Percentiles rank a stretch among this genome's conserved stretches.
Conservation (phyloP, 2,113 vertebrate genomes). For the Mustela nigripes region DNA sequence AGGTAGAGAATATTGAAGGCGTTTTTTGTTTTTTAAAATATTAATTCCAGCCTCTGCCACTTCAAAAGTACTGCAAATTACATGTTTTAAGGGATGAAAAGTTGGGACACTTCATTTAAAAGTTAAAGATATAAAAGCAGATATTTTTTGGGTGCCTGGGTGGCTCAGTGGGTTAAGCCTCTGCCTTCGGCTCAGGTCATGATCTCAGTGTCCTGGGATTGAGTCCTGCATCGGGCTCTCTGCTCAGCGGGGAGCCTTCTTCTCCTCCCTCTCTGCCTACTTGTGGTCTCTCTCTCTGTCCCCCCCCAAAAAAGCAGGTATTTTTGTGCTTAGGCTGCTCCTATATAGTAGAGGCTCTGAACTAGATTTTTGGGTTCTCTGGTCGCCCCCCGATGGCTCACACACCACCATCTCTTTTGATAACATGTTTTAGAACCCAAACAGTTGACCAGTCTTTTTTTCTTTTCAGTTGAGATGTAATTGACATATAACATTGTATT, state of each 20-base stretch:
- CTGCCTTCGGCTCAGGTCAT: no score
- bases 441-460: not conserved
- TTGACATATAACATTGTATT: not conserved
- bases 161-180: no score
- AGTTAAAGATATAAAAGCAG: not conserved
- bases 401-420: not conserved
- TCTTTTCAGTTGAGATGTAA: not conserved
- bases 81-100: not conserved
- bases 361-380: not conserved
- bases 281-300: no score
- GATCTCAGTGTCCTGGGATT: no score
- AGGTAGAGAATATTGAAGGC: not conserved
- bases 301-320: not conserved
- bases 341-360: not conserved
- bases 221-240: no score
- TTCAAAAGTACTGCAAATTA: constrained; percentile 24
- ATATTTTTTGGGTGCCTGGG: not conserved
- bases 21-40: not conserved
- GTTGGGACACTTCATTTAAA: constrained; percentile 13
- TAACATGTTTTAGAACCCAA: not conserved
- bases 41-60: not conserved
- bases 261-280: no score
- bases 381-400: not conserved
- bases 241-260: no score
- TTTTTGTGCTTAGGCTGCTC: not conserved